A percentile compares a stretch with the other conserved stretches of the same genome.
Evolutionary conservation across 2,888 invertebrate genomes (phyloP).

Genomic region (Elmis aenea): DNA sequence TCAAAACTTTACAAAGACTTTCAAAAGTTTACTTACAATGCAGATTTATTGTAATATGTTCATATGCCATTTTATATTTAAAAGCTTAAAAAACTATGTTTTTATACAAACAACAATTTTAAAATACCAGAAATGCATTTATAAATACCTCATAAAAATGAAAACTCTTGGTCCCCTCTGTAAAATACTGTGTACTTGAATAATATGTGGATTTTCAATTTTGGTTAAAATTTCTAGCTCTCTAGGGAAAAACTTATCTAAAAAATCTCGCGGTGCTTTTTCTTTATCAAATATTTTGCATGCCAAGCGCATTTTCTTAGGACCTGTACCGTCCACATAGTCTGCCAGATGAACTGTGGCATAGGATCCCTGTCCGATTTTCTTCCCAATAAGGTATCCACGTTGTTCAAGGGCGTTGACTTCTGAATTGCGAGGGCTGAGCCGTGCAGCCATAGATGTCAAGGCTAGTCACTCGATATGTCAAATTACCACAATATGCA

Average conservation of each 20-base stretch:
- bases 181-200: constrained; percentile 82
- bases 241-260: constrained; percentile 88
- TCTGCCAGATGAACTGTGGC: constrained; percentile 86
- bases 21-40: too few species aligned
- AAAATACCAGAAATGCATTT: too few species aligned
- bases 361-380: constrained; percentile 88
- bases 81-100: too few species aligned
- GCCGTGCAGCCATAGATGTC: constrained; percentile 61
- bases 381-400: constrained; percentile 78
- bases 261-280: constrained; percentile 83
- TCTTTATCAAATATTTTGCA: constrained; percentile 90
- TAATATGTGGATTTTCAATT: constrained; percentile 86
- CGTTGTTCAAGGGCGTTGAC: constrained; percentile 78
- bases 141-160: constrained; percentile 72
- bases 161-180: constrained; percentile 79
- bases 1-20: too few species aligned
- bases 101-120: not conserved
- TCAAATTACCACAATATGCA: constrained; percentile 12
- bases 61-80: too few species aligned
- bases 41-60: too few species aligned
- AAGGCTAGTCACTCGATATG: constrained; percentile 3
- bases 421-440: constrained; percentile 76
- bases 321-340: constrained; percentile 66
- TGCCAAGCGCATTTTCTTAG: constrained; percentile 71
- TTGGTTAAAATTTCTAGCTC: constrained; percentile 86